Evolutionary conservation across 2,113 vertebrate species (phyloP), one percentile per base, ranked within the genome.

Genomic region (Myxocyprinus asiaticus): DNA sequence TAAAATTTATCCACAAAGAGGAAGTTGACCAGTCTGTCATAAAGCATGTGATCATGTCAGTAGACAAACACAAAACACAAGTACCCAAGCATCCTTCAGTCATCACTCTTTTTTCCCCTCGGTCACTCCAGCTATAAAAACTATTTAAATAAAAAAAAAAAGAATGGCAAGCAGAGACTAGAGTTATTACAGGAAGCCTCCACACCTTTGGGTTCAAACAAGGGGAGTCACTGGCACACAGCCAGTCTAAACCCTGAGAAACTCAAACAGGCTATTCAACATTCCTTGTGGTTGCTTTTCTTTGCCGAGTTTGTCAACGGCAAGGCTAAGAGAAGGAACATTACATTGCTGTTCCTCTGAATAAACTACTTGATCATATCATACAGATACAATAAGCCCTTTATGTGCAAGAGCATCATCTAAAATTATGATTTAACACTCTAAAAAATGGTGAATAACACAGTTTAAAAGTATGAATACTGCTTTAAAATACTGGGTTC

Each of bases 191-290:
- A 76, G 61, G 78, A 81, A 76, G 71, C 67, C 48, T 73, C 69
- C 69, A 67, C 71, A 84, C 76, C 76, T 77, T 61, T 3, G 55
- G 65, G 65, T 70, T 62, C 69, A 75, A 71, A 69, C 65, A 72
- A 53, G 69, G 45, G 63, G 56, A 82, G 63, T 17, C 33, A 17
- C 65, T 75, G 59, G 78, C 62, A 50, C 8, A 6, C 10, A 53
- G 66, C 69, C 84, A 78, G 43, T 9, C 47, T 65, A 63, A 79
- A 63, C 74, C 55, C 58, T 78, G 78, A 79, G 51, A 84, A 87
- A 81, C 77, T 75, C 77, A 79, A 88, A 90, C 87, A 68, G 44
- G 83, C 64, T 71, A 0, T 74, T 80, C 82, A 66, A 33, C 90
- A 88, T 89, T 91, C 87, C 83, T 85, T 47, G 50, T 43, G 58